These are phyloP conservation scores for Gryon sp. DNA, from an alignment of 1,140 invertebrate species.

Conservation along the genomic window DNA sequence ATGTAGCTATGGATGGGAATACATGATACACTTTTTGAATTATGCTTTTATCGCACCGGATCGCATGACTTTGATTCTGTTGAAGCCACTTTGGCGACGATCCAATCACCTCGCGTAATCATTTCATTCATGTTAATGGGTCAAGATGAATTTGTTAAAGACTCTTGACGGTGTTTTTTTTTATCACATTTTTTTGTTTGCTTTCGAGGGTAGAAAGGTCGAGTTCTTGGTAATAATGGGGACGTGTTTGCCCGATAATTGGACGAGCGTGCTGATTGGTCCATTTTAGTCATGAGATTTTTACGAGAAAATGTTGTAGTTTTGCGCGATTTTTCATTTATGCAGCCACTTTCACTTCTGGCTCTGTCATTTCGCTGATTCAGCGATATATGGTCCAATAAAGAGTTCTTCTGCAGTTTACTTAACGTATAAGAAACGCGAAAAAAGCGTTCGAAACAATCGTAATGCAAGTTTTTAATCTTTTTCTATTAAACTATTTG, in stretches of 20 bases:
- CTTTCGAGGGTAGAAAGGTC: not conserved
- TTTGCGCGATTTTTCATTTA: not conserved
- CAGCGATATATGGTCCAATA: not conserved
- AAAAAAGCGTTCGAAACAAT: too few relatives aligned
- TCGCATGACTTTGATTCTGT: slow-evolving; percentile 46
- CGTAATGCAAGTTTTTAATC: too few relatives aligned
- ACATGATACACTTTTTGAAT: slow-evolving; percentile 57
- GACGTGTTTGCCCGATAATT: slow-evolving; percentile 6
- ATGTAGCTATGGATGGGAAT: slow-evolving; percentile 50
- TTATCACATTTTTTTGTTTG: slow-evolving; percentile 9
- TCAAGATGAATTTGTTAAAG: slow-evolving; percentile 50
- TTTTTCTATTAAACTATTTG: too few relatives aligned
- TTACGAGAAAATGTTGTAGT: too few relatives aligned
- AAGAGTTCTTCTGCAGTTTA: too few relatives aligned
- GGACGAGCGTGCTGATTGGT: slow-evolving; percentile 1
- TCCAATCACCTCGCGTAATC: slow-evolving; percentile 44
- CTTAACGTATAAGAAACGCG: too few relatives aligned
- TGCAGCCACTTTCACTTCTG: not conserved
- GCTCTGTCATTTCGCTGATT: not conserved
- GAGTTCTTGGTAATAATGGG: slow-evolving; percentile 1
- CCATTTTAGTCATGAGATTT: not conserved
- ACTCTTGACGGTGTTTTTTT: not conserved
- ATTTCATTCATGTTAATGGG: slow-evolving; percentile 49
- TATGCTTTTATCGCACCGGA: slow-evolving; percentile 46
- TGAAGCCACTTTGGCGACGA: slow-evolving; percentile 48